Conservation (phyloP, 2,797 vertebrate genomes). For the Erethizon dorsatum region DNA sequence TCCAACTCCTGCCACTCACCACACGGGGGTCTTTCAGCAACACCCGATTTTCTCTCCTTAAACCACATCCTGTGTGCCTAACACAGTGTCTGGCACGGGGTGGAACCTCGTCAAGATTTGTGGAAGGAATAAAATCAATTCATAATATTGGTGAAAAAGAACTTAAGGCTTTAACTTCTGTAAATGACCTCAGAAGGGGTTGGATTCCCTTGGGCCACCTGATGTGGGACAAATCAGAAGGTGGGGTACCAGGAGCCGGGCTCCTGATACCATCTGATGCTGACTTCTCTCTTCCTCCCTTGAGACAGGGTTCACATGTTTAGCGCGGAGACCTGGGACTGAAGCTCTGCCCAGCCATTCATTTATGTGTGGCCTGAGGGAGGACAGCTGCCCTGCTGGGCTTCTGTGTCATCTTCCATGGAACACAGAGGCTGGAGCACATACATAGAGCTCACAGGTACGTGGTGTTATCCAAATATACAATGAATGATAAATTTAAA, state of each 20-base stretch:
- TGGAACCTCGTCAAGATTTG: background rate
- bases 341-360: background rate
- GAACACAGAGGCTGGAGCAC: background rate
- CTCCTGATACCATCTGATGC: accelerated
- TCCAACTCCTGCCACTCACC: background rate
- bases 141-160: background rate
- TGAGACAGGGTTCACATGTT: background rate
- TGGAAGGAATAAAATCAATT: background rate
- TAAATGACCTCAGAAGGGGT: background rate
- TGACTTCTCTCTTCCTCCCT: background rate
- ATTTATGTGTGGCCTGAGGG: background rate
- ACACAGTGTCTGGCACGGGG: background rate
- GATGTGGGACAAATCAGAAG: background rate
- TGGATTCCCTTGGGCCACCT: background rate
- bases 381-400: too few species aligned
- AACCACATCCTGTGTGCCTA: background rate
- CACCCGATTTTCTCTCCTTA: background rate
- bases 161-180: background rate
- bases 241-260: accelerated
- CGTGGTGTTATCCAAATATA: background rate
- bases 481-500: background rate
- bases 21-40: background rate
- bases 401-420: accelerated
- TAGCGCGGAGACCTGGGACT: background rate
- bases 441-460: background rate